Evolutionary conservation across 2,113 vertebrate genomes (phyloP), one percentile per base, ranked within the genome.

Genomic region (Thalassarche chlororhynchos): DNA sequence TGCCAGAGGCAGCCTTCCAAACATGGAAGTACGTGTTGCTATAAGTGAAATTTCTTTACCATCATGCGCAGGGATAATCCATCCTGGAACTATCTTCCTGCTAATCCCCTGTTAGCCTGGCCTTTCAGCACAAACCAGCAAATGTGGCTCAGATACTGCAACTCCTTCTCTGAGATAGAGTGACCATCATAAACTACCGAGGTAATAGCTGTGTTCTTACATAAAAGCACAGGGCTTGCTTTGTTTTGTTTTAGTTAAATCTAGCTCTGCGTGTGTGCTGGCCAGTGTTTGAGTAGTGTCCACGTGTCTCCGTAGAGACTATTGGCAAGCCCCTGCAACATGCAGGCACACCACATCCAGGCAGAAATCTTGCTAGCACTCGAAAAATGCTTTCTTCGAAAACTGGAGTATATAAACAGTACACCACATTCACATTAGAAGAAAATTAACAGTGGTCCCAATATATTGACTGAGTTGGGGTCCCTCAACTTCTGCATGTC

Each of bases 1-100:
- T 83, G 86, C 80, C 83, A 89, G 90, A 83, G 70, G 66, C 81
- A 95, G 44, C 29, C 49, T 94, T 90, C 84, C 92, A 95, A 77
- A 69, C 0, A 0, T 49, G 7, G 38, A 47, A 75, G 58, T 21
- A 90, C 0, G 1, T 78, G 57, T 93, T 14, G 9, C 52, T 78
- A 18, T 31, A 47, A 81, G n/a, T 71, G 44, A 83, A 60, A 71
- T 92, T 58, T 87, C 62, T 89, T 46, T 86, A 44, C 44, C 70
- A 36, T 54, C 36, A 36, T 13, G 44, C 5, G 1, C 7, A 38
- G 62, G 38, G 49, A 89, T 95, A 90, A 93, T 91, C 75, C 86
- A 34, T 44, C 32, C 89, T 88, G 78, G 70, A 93, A 61, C 86
- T 62, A 51, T 69, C 46, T 79, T 87, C 44, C 72, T 76, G 72